These are phyloP conservation scores for Haliaeetus leucogaster DNA, from an alignment of 2,113 vertebrate species.

Conservation along the genomic window DNA sequence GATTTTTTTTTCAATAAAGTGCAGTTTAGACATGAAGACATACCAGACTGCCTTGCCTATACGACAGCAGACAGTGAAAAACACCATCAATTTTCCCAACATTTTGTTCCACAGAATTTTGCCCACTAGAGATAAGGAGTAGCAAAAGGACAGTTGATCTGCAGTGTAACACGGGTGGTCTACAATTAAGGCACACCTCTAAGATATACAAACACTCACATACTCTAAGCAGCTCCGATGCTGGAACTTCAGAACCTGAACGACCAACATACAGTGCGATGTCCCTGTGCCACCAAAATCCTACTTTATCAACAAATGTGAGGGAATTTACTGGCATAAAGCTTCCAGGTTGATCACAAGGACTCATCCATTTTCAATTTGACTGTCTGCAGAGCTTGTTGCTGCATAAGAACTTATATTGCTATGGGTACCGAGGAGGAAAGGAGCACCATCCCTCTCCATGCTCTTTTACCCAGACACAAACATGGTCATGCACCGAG, in stretches of 20 bases:
- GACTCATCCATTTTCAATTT: background rate
- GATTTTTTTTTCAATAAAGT: background rate
- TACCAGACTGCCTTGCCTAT: no score
- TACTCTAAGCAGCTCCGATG: rapidly evolving
- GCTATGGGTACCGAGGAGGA: background rate
- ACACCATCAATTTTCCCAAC: background rate
- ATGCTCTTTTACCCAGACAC: rapidly evolving
- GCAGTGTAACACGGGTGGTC: rapidly evolving
- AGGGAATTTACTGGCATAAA: background rate
- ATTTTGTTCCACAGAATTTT: background rate
- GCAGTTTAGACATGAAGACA: background rate
- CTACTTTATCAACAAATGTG: no score
- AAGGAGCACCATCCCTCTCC: background rate
- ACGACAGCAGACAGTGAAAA: no score
- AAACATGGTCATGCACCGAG: rapidly evolving
- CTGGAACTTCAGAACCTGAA: background rate
- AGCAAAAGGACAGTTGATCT: rapidly evolving
- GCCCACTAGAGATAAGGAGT: background rate
- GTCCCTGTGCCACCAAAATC: no score
- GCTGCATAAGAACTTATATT: no score
- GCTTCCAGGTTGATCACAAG: background rate
- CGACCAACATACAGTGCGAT: rapidly evolving
- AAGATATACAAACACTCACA: background rate
- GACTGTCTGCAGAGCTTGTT: background rate
- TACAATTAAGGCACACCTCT: rapidly evolving